Evolutionary conservation across 2,888 invertebrate genomes (phyloP).

Genomic region (Hypercompe scribonia): DNA sequence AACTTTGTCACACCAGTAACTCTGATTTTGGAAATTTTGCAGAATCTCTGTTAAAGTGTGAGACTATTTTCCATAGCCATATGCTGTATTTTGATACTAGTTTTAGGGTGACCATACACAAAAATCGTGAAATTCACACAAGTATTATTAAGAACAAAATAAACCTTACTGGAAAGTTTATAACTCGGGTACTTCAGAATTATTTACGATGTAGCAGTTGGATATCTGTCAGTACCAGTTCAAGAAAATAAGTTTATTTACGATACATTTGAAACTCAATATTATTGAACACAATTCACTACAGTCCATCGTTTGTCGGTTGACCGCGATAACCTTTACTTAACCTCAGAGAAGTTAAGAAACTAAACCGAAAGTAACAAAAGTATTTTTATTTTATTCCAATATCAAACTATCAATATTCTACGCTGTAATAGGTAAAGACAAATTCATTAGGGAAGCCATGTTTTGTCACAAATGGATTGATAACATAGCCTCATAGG

Average conservation of each 20-base stretch:
- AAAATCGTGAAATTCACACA: no score
- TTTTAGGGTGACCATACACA: no score
- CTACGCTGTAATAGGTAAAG: neutral
- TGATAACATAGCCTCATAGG: no score
- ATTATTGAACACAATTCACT: neutral
- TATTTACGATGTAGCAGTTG: neutral
- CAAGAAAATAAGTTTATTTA: neutral
- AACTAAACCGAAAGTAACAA: neutral
- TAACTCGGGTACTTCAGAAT: neutral
- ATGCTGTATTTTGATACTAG: no score
- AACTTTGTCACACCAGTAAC: no score
- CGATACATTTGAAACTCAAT: neutral
- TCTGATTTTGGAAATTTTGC: no score
- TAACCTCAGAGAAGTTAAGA: neutral
- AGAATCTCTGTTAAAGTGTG: no score
- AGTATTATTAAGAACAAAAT: no score
- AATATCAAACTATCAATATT: neutral
- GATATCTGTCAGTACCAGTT: neutral
- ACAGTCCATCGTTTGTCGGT: neutral
- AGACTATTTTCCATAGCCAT: no score
- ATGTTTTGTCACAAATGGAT: no score
- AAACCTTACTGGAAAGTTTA: neutral
- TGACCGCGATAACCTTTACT: slow-evolving; percentile 7
- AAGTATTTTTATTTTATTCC: neutral
- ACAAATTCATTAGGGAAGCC: no score